These are phyloP conservation scores for Sibirionetta formosa DNA, from an alignment of 2,797 vertebrate species.

Conservation along the genomic window DNA sequence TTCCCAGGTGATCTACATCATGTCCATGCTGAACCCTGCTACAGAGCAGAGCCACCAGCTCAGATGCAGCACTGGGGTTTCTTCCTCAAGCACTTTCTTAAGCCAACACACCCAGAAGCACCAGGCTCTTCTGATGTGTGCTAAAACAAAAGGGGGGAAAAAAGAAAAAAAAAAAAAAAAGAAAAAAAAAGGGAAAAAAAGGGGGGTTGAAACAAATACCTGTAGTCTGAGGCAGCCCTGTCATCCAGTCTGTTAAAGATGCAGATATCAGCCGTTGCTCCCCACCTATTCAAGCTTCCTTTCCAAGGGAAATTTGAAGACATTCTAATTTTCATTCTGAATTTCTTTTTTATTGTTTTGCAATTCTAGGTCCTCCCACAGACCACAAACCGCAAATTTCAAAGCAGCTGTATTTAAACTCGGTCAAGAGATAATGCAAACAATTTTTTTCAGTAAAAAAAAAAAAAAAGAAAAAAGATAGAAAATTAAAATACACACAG, in stretches of 20 bases:
- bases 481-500: constrained; percentile 44
- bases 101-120: neutral
- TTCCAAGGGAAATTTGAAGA: neutral
- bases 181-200: neutral
- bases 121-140: neutral
- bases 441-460: constrained; percentile 34
- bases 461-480: constrained; percentile 14
- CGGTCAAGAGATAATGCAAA: constrained; percentile 21
- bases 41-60: accelerated
- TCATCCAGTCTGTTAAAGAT: neutral
- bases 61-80: neutral
- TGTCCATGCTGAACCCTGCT: neutral
- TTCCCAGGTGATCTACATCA: neutral
- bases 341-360: neutral
- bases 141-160: neutral
- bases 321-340: neutral
- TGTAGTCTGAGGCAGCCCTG: neutral
- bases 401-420: constrained; percentile 66
- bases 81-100: neutral
- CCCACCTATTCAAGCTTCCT: neutral
- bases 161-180: neutral
- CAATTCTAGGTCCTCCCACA: neutral
- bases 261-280: neutral
- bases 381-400: constrained; percentile 35
- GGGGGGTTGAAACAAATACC: neutral